Base-by-base conservation (phyloP, 2,888 invertebrate genomes). In the Mythimna lalbum region DNA sequence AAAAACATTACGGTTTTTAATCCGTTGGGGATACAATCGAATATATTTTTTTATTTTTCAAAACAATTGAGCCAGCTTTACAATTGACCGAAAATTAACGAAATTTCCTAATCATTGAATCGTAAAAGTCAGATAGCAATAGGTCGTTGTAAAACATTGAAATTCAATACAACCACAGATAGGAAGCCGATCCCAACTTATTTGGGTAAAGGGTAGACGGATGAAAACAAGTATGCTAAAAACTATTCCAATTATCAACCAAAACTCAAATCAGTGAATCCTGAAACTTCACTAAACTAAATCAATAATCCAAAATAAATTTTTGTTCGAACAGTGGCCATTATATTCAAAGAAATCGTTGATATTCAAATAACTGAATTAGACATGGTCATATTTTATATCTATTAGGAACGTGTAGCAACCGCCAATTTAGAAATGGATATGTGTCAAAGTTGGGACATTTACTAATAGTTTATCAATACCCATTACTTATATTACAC, bases 181-280 rank as follows among this genome's bases (percentile, higher is more conserved):
- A 31, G 9, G 14, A 73, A 49, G 2, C 14, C 21, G 19, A 39
- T 7, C 53, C 19, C 4, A 31, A 55, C 27, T 2, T 63, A 55
- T 73, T 71, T 73, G 36, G 4, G 4, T 63, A 43, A 63, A 43
- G 17, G 55, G 55, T 56, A 12, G n/a, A 14, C 9, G 12, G 14
- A 49, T 57, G 50, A 33, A 73, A 74, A 59, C 66, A 21, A 52
- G 27, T 36, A 17, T n/a, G 53, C 3, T 64, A 57, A 56, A 57
- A 72, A 74, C 72, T 73, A 76, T 76, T 68, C 27, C 50, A 76
- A 73, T 73, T 50, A 76, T 52, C 49, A 21, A 65, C 21, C 50
- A 12, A 47, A 65, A 49, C 47, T 47, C 47, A n/a, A 9, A 50
- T 73, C 56, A 72, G 17, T 31, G n/a, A 66, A 27, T 73, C 4